phyloP scores from a whole-genome alignment of 2,797 vertebrate species.

The Nasua narica region DNA sequence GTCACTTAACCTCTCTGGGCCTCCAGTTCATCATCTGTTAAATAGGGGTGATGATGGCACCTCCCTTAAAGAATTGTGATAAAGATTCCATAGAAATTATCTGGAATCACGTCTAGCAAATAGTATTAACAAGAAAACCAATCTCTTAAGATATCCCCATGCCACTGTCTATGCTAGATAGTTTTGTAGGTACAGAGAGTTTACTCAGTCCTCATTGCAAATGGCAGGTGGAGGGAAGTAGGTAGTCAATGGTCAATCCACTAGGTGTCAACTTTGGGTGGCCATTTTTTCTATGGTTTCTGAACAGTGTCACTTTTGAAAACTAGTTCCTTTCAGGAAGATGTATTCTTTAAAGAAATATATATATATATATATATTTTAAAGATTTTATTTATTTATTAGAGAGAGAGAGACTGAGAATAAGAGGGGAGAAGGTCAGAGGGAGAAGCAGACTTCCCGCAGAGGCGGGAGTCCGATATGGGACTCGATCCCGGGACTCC shows the following conservation, averaged over 20 bases:
- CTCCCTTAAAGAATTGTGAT: not conserved
- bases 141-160: not conserved
- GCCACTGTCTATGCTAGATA: not conserved
- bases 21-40: not conserved
- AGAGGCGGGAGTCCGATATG: too few species aligned
- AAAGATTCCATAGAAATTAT: not conserved
- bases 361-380: too few species aligned
- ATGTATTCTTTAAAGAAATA: not conserved
- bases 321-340: not conserved
- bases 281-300: not conserved
- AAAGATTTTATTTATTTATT: too few species aligned
- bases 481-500: too few species aligned
- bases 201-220: not conserved
- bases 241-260: not conserved
- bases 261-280: not conserved
- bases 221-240: not conserved
- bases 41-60: not conserved
- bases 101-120: not conserved
- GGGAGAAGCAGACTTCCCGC: too few species aligned
- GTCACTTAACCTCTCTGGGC: not conserved
- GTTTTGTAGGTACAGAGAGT: not conserved
- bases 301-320: not conserved
- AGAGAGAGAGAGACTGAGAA: too few species aligned
- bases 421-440: too few species aligned
- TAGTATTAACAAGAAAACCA: not conserved